Base-by-base conservation (phyloP, 2,113 vertebrate genomes). In the Pantherophis guttatus region DNA sequence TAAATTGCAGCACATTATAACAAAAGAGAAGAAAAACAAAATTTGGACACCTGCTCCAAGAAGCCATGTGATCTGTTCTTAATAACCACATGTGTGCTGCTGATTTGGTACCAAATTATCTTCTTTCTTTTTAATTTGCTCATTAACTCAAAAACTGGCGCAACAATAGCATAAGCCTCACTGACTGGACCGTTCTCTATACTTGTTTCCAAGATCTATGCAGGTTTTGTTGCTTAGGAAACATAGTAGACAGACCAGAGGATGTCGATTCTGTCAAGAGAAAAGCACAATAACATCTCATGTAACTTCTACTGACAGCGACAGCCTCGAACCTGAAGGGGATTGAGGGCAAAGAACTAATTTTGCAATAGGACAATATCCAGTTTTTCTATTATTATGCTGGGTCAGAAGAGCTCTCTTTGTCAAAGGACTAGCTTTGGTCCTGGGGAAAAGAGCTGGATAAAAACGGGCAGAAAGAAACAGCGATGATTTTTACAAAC, bases 201-300 rank as follows among this genome's bases (percentile, higher is more conserved):
- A 17, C 44, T 81, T 88, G 90, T 29, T 90, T 70, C 90, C 85
- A 92, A 87, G 93, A 90, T 0, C 0, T 0, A 2, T 29, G 62
- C 0, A 0, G 17, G 29, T 33, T 59, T 65, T 0, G 5, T 44
- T 93, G 87, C 55, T 91, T 29, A 86, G 44, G 93, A 91, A 90
- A 44, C 39, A 24, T 48, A 7, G n/a, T 0, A 0, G 48, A 87
- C 26, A 92, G 58, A 2, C 44, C 3, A 87, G 17, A 39, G 81
- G 21, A 29, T 19, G 19, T 12, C 88, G 0, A 65, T 54, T 92
- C 52, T 4, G 55, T 29, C 39, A 89, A 92, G 85, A 81, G 91
- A 81, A 92, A 94, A 88, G 85, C 81, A 86, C 89, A 91, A 90
- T 94, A 92, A 91, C 85, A 91, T 91, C 50, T 93, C 86, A n/a